These are phyloP conservation scores for Drosophila maculinotata DNA, from an alignment of 2,888 invertebrate genomes.

Conservation along the genomic window DNA sequence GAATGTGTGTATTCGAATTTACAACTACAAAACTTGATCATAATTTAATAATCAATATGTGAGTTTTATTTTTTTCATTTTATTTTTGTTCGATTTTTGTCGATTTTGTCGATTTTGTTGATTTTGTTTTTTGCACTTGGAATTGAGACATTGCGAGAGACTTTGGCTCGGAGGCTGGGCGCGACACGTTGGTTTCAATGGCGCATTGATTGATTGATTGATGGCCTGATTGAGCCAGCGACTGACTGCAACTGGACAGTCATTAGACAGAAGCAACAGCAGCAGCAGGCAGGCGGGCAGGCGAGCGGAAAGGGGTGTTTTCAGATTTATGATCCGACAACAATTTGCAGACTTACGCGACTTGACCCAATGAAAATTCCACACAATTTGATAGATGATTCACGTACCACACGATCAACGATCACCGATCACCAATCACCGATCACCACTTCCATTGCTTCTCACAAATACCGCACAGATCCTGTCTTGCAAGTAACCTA, in stretches of 20 bases:
- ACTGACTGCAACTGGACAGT: conserved; percentile 47
- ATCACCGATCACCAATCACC: too few species aligned
- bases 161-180: conserved; percentile 28
- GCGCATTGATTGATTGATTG: conserved; percentile 64
- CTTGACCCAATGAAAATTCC: conserved; percentile 47
- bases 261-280: too few species aligned
- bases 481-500: neutral
- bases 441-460: too few species aligned
- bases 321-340: conserved; percentile 30
- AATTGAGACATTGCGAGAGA: conserved; percentile 29
- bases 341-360: conserved; percentile 9
- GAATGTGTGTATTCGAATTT: conserved; percentile 13
- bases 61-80: too few species aligned
- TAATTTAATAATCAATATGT: conserved; percentile 64
- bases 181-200: conserved; percentile 62
- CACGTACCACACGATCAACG: neutral
- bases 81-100: too few species aligned
- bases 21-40: conserved; percentile 54
- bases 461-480: too few species aligned
- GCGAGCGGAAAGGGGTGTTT: neutral
- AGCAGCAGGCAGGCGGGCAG: conserved; percentile 21
- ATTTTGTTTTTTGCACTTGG: conserved; percentile 42
- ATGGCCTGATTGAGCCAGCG: conserved; percentile 34
- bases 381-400: conserved; percentile 10
- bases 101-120: conserved; percentile 2